Percentiles rank a stretch among this genome's conserved stretches.
phyloP scores from a whole-genome alignment of 2,888 invertebrate species.

The Tiliacea citrago region DNA sequence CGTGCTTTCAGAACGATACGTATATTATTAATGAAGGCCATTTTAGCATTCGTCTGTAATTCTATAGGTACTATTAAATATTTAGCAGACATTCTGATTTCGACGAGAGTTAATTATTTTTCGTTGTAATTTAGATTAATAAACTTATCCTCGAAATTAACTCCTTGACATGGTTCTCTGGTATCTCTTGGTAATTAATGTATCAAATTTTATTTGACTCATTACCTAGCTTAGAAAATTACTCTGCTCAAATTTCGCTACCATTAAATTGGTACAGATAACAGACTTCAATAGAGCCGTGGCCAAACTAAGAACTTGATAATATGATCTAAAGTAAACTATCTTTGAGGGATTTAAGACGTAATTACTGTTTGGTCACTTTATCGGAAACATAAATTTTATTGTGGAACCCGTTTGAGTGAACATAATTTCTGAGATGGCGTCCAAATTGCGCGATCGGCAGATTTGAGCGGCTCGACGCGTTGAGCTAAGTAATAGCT shows the following conservation, averaged over 20 bases:
- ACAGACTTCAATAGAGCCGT: conserved; percentile 40
- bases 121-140: conserved; percentile 46
- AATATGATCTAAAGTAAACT: conserved; percentile 50
- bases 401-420: conserved; percentile 50
- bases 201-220: conserved; percentile 46
- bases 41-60: conserved; percentile 55
- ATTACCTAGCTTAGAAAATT: conserved; percentile 51
- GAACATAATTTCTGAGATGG: conserved; percentile 49
- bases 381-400: conserved; percentile 52
- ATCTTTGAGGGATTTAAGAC: conserved; percentile 46
- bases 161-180: conserved; percentile 51
- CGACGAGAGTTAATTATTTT: conserved; percentile 45
- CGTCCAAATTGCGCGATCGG: conserved; percentile 64
- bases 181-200: conserved; percentile 47
- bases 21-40: conserved; percentile 59
- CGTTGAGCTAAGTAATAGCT: conserved; percentile 68
- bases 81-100: conserved; percentile 26
- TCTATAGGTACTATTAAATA: conserved; percentile 31
- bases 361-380: conserved; percentile 51
- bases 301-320: conserved; percentile 53
- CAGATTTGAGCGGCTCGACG: conserved; percentile 61
- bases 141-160: conserved; percentile 51
- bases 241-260: conserved; percentile 38
- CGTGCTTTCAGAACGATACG: conserved; percentile 23
- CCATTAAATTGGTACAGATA: conserved; percentile 52